Percentiles rank a stretch among this genome's conserved stretches.
These are phyloP conservation scores for Spondyliosoma cantharus DNA, from an alignment of 2,797 vertebrate genomes.

Conservation along the genomic window DNA sequence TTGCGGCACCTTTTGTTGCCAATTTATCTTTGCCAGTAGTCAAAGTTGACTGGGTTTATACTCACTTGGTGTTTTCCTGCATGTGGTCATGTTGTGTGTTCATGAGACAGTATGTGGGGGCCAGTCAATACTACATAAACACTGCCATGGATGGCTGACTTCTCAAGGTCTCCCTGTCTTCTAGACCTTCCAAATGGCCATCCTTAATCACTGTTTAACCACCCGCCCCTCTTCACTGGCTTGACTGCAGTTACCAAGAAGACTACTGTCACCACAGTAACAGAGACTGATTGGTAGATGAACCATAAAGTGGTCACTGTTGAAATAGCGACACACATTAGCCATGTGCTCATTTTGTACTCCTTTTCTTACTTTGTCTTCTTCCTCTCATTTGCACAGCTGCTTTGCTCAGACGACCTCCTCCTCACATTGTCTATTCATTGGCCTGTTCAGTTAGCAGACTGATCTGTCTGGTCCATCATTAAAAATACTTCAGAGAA, in stretches of 20 bases:
- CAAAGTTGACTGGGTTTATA: constrained; percentile 44
- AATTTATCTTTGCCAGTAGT: constrained; percentile 25
- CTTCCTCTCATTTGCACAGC: not conserved
- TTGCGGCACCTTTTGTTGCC: constrained; percentile 20
- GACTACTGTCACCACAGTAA: constrained; percentile 68
- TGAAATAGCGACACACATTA: constrained; percentile 54
- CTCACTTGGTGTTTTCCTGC: constrained; percentile 37
- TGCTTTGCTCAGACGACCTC: not conserved
- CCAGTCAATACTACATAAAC: constrained; percentile 79
- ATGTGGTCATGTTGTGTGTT: constrained; percentile 38
- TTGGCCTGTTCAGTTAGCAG: not conserved
- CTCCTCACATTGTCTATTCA: not conserved
- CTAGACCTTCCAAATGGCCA: constrained; percentile 73
- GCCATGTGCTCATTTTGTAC: constrained; percentile 35
- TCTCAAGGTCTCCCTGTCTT: constrained; percentile 82
- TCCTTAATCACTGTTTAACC: constrained; percentile 85
- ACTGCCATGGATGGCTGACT: constrained; percentile 76
- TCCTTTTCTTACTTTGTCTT: constrained; percentile 1
- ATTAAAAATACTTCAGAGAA: not conserved
- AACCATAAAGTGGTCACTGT: constrained; percentile 64
- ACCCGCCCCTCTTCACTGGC: constrained; percentile 63
- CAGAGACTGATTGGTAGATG: constrained; percentile 77
- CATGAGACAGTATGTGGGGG: constrained; percentile 32
- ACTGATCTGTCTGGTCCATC: not conserved
- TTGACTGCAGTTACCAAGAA: constrained; percentile 65